A percentile compares a stretch with the other conserved stretches of the same genome.
phyloP scores from a whole-genome alignment of 2,797 vertebrate species.

The Syngnathus acus region DNA sequence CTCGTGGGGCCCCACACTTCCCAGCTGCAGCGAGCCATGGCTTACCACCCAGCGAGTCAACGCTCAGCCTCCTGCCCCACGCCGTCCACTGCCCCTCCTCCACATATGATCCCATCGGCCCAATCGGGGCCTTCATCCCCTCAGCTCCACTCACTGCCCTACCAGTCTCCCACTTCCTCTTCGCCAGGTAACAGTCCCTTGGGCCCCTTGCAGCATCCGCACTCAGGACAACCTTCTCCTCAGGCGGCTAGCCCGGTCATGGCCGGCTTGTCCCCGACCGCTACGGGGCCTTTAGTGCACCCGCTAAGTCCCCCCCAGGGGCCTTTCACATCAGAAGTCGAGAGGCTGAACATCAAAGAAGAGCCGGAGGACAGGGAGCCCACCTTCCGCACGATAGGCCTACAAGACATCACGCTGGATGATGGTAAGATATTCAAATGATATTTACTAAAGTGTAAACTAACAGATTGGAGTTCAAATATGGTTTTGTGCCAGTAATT shows the following conservation, averaged over 20 bases:
- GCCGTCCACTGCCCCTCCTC: slow-evolving; percentile 70
- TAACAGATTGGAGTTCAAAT: not conserved
- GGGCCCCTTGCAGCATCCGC: slow-evolving; percentile 73
- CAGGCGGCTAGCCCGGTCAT: slow-evolving; percentile 62
- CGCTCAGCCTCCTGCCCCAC: slow-evolving; percentile 81
- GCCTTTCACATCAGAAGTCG: slow-evolving; percentile 76
- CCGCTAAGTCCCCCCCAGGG: slow-evolving; percentile 75
- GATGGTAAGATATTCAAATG: slow-evolving; percentile 78
- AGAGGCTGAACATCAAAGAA: slow-evolving; percentile 83
- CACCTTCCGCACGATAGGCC: slow-evolving; percentile 89
- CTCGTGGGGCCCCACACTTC: slow-evolving; percentile 74
- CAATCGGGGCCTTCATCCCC: slow-evolving; percentile 89
- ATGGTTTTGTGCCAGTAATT: not conserved
- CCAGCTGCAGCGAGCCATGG: slow-evolving; percentile 77
- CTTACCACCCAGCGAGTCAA: slow-evolving; percentile 79
- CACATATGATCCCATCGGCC: slow-evolving; percentile 78
- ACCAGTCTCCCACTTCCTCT: slow-evolving; percentile 84
- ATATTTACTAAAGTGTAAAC: not conserved
- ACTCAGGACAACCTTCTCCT: slow-evolving; percentile 67
- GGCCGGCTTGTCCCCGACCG: slow-evolving; percentile 65
- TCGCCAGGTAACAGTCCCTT: slow-evolving; percentile 76
- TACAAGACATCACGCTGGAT: slow-evolving; percentile 98
- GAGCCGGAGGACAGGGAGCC: slow-evolving; percentile 90
- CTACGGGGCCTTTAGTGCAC: slow-evolving; percentile 72
- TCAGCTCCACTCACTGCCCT: slow-evolving; percentile 85